Evolutionary conservation across 64 coral and sea anemone genomes (phyloP).

Genomic region (Exaiptasia diaphana): DNA sequence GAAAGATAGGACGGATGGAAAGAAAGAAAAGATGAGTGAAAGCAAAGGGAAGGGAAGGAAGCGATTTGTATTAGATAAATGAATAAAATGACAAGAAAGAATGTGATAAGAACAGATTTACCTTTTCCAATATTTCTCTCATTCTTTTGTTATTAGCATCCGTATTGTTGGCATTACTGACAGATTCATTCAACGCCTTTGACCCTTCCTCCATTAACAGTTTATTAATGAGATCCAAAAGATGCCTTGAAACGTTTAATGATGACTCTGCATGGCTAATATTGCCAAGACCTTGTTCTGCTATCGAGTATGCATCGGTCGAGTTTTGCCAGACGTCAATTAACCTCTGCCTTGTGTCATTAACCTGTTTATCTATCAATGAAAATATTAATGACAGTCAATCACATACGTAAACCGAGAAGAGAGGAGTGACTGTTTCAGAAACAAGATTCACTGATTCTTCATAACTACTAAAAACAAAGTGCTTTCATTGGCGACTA

Average conservation of each 20-base stretch:
- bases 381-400: no score
- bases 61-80: no score
- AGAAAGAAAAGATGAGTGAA: no score
- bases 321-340: conserved; percentile 41
- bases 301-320: background rate
- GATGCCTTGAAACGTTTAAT: conserved; percentile 53
- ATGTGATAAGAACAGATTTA: no score
- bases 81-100: no score
- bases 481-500: no score
- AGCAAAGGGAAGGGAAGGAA: no score
- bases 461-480: no score
- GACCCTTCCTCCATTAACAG: conserved; percentile 29
- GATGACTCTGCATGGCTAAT: conserved; percentile 61
- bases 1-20: no score
- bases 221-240: conserved; percentile 45
- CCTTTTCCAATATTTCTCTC: conserved; percentile 64
- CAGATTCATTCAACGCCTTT: conserved; percentile 57
- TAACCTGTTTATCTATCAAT: conserved; percentile 14
- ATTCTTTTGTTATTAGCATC: conserved; percentile 50
- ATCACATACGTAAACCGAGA: no score
- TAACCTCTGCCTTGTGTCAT: conserved; percentile 22
- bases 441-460: no score
- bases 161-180: conserved; percentile 58
- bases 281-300: conserved; percentile 34
- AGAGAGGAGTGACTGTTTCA: no score